Evolutionary conservation across 2,797 vertebrate genomes (phyloP), one percentile per base, ranked within the genome.

Genomic region (Enteromius anoplus): DNA sequence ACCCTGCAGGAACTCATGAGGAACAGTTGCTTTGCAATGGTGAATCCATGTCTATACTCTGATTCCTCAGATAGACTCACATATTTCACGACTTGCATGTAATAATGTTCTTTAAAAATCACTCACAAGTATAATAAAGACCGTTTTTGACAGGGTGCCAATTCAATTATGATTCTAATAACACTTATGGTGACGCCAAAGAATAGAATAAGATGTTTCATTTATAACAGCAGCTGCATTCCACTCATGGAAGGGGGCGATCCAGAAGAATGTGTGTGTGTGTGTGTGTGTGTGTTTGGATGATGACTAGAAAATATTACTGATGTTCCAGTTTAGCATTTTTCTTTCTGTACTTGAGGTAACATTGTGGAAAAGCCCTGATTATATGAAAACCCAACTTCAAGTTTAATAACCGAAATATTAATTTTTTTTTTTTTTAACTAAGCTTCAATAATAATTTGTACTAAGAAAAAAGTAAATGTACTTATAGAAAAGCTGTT

Each of bases 1-100:
- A 89, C 86, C 65, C 42, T 26, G 1, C 32, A 85, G 78, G 78
- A 87, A 51, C n/a, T 85, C 62, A 81, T 21, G 69, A 86, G 81
- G 80, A 82, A 62, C 45, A 81, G 53, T 58, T 47, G 53, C 65
- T 79, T 17, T 58, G 21, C 68, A 64, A 26, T 6, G 5, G 58
- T 64, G 45, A 75, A 70, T 55, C 40, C 23, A 66, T 49, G 49
- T 19, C 8, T 26, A 23, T n/a, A 55, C 49, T 70, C n/a, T 29
- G n/a, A 76, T 60, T 62, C 23, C 37, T 29, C 37, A 42, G 55
- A 45, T 77, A 21, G 45, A 76, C 29, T 60, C 11, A 17, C 17
- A 60, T 26, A 42, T 62, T 21, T 78, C n/a, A 68, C 4, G 10
- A 58, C 14, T 10, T 69, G 23, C 49, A 42, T n/a, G 19, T 69